Evolutionary conservation across 37 sponge, comb jelly and placozoan genomes (phyloP).

Genomic region (Spongilla lacustris): DNA sequence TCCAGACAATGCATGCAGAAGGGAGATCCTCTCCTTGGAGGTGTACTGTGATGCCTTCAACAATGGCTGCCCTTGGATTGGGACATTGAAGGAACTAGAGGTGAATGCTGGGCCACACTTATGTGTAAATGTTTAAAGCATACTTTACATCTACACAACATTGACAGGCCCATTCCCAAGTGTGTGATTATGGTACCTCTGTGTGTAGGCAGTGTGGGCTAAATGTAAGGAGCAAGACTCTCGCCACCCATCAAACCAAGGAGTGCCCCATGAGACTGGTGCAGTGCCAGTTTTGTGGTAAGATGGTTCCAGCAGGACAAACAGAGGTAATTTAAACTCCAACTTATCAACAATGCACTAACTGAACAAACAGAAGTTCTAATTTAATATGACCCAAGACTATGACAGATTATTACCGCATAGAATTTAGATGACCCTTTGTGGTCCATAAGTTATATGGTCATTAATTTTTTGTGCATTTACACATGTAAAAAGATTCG

Average conservation of each 20-base stretch:
- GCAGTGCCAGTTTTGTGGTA: conserved; percentile 35
- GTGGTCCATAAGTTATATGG: too few relatives aligned
- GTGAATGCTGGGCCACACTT: not conserved
- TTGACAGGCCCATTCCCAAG: conserved; percentile 13
- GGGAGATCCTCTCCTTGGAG: not conserved
- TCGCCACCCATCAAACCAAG: conserved; percentile 8
- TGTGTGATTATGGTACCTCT: conserved; percentile 37
- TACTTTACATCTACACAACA: not conserved
- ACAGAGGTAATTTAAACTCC: conserved; percentile 12
- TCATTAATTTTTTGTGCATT: too few relatives aligned
- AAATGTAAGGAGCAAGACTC: conserved; percentile 5
- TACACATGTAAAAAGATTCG: too few relatives aligned
- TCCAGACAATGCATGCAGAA: not conserved
- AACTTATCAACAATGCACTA: too few relatives aligned
- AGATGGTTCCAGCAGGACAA: conserved; percentile 44
- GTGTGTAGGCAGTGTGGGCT: conserved; percentile 65
- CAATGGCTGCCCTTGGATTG: not conserved
- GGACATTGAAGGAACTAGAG: not conserved
- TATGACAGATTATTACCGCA: too few relatives aligned
- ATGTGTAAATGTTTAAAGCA: not conserved
- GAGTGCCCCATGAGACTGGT: conserved; percentile 67
- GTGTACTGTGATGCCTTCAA: not conserved
- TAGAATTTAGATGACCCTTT: too few relatives aligned
- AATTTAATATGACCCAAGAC: too few relatives aligned
- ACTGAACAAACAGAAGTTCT: too few relatives aligned